Percentiles rank a stretch among this genome's conserved stretches.
phyloP scores from a whole-genome alignment of 2,797 vertebrate genomes.

The Psittacula derbiana region DNA sequence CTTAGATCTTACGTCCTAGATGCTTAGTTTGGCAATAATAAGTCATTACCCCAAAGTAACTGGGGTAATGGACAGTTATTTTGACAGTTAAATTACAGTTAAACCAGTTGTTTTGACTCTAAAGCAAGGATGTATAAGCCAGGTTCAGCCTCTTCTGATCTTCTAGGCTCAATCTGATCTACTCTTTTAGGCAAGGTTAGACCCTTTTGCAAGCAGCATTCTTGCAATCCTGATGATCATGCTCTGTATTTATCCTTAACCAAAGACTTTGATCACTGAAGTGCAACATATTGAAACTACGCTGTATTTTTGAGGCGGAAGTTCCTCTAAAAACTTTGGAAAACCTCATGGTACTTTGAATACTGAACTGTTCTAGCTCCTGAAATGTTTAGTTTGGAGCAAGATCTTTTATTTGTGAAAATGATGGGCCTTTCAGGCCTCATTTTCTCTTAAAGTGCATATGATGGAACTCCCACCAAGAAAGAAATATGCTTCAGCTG shows the following conservation, averaged over 20 bases:
- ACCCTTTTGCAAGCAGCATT: not conserved
- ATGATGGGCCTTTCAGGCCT: not conserved
- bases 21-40: not conserved
- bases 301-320: not conserved
- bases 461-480: constrained; percentile 10
- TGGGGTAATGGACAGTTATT: not conserved
- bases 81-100: not conserved
- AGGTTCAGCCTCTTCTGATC: not conserved
- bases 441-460: not conserved
- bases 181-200: not conserved
- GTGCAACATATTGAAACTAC: not conserved
- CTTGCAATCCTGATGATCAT: not conserved
- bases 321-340: not conserved
- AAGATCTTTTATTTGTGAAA: not conserved
- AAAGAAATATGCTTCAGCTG: not conserved
- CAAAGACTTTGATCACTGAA: not conserved
- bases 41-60: not conserved
- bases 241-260: not conserved
- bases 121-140: not conserved
- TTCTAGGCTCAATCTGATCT: not conserved
- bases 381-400: not conserved
- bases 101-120: not conserved
- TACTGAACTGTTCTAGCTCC: not conserved
- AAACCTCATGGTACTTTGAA: not conserved
- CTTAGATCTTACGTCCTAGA: not conserved